A percentile compares a stretch with the other conserved stretches of the same genome.
phyloP scores from a whole-genome alignment of 2,888 invertebrate species.

The Acanthosepion pharaonis region DNA sequence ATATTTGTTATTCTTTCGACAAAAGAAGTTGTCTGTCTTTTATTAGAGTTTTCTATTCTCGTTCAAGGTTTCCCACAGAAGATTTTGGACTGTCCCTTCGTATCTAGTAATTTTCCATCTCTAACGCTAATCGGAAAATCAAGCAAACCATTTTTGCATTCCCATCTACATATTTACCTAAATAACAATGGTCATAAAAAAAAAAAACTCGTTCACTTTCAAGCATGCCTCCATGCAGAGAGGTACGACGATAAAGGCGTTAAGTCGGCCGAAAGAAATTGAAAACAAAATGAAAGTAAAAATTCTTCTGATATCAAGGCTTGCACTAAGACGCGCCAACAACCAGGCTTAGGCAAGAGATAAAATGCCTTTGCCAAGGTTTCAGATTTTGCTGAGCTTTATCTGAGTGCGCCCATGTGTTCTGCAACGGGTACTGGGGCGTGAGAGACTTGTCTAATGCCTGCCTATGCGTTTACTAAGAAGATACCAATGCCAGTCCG shows the following conservation, averaged over 20 bases:
- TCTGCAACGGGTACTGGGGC: background rate
- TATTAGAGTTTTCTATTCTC: too few species aligned
- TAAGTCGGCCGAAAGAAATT: background rate
- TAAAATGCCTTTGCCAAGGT: background rate
- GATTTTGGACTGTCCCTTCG: too few species aligned
- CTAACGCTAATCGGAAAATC: background rate
- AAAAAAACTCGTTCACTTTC: too few species aligned
- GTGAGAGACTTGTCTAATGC: background rate
- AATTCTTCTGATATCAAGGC: background rate
- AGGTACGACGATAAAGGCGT: background rate
- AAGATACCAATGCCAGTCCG: background rate
- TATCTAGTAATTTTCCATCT: background rate
- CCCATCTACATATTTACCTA: too few species aligned
- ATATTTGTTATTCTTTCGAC: too few species aligned
- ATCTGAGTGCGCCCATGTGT: conserved; percentile 5
- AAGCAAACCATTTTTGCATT: background rate
- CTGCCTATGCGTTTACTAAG: background rate
- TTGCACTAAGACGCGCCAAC: background rate
- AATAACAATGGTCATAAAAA: too few species aligned
- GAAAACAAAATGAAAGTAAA: conserved; percentile 2
- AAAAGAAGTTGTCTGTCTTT: too few species aligned
- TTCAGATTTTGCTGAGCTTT: background rate
- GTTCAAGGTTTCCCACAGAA: too few species aligned
- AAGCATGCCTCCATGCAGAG: background rate
- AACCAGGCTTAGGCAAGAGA: background rate